A percentile compares a stretch with the other conserved stretches of the same genome.
Conservation (phyloP, 23 tunicate species). For the Styela plicata region DNA sequence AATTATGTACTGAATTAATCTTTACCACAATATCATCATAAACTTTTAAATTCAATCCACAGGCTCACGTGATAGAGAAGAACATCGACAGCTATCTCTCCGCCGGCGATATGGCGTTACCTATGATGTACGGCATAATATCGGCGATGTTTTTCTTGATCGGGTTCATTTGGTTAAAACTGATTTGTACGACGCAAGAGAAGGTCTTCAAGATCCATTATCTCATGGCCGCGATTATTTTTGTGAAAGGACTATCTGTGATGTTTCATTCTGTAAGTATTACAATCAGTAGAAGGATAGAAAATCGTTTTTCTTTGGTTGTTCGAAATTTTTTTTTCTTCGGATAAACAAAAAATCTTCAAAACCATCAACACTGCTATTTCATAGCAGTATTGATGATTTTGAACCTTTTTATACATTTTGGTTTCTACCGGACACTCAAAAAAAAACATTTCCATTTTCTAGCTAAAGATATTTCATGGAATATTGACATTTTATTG, state of each 20-base stretch:
- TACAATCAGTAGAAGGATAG: background rate
- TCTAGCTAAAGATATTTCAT: no score
- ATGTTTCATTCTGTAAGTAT: slow-evolving; percentile 88
- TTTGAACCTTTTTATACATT: no score
- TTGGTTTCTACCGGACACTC: no score
- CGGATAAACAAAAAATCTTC: no score
- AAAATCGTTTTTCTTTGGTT: background rate
- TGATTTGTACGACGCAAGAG: slow-evolving; percentile 53
- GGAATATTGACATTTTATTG: background rate
- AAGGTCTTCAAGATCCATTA: slow-evolving; percentile 90
- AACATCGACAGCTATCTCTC: slow-evolving; percentile 72
- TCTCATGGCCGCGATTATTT: slow-evolving; percentile 72
- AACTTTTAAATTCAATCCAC: background rate
- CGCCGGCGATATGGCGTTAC: slow-evolving; percentile 83
- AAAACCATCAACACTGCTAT: no score
- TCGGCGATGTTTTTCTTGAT: slow-evolving; percentile 47
- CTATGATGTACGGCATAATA: slow-evolving; percentile 83
- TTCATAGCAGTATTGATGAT: no score
- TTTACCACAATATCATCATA: no score
- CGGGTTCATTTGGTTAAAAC: slow-evolving; percentile 50
- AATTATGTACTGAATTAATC: no score
- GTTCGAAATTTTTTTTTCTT: background rate
- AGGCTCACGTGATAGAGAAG: slow-evolving; percentile 55
- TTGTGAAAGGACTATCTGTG: slow-evolving; percentile 83
- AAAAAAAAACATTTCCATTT: no score